These are phyloP conservation scores for Platysternon megacephalum DNA, from an alignment of 2,113 vertebrate genomes.

Conservation along the genomic window DNA sequence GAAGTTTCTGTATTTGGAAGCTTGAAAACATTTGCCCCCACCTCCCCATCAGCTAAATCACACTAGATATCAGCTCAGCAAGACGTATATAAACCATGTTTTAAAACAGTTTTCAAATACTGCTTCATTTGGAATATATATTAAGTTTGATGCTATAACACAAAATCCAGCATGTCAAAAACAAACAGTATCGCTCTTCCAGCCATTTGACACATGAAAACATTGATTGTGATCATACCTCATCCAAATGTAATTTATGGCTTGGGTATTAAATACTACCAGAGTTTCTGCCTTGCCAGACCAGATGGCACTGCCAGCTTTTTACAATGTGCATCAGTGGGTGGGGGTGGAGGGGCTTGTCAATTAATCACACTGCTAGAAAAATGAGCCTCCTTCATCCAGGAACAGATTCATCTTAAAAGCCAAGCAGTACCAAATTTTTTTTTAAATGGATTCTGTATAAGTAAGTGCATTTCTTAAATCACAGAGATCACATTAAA, in stretches of 20 bases:
- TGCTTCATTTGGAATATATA: not conserved
- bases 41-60: not conserved
- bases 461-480: not conserved
- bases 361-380: not conserved
- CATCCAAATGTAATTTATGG: not conserved
- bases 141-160: not conserved
- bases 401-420: not conserved
- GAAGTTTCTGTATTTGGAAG: not conserved
- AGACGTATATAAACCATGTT: not conserved
- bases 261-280: not conserved
- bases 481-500: not conserved
- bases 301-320: not conserved
- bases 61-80: rapidly evolving
- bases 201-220: not conserved
- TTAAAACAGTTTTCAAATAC: not conserved
- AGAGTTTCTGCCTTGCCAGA: not conserved
- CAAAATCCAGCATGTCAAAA: not conserved
- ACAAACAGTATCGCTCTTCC: not conserved
- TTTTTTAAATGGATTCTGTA: not conserved
- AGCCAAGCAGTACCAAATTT: not conserved
- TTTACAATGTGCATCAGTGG: not conserved
- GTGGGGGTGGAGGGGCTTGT: not conserved
- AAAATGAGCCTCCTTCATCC: not conserved
- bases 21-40: not conserved
- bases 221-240: not conserved